These are phyloP conservation scores for Amphibalanus amphitrite DNA, from an alignment of 1,140 invertebrate species.

Conservation along the genomic window DNA sequence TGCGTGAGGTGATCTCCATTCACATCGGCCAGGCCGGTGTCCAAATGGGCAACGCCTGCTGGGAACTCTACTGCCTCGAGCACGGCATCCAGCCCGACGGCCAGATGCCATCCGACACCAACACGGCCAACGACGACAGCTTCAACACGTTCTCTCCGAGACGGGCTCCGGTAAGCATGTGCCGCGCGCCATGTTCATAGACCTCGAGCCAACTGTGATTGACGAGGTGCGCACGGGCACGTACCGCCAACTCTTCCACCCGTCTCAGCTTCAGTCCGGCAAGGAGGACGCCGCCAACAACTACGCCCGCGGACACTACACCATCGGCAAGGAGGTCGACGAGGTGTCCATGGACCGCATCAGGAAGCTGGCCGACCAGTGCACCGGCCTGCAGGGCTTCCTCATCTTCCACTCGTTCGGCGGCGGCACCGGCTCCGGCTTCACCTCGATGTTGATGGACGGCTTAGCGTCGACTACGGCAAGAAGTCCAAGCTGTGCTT, in stretches of 20 bases:
- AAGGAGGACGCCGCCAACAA: slow-evolving; percentile 51
- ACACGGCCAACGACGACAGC: slow-evolving; percentile 35
- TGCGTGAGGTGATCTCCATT: slow-evolving; percentile 57
- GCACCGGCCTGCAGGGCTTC: slow-evolving; percentile 56
- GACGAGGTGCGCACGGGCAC: slow-evolving; percentile 66
- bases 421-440: slow-evolving; percentile 35
- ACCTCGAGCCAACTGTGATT: slow-evolving; percentile 71
- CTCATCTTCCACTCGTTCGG: slow-evolving; percentile 35
- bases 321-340: slow-evolving; percentile 40
- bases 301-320: slow-evolving; percentile 47
- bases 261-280: slow-evolving; percentile 65
- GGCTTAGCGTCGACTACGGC: slow-evolving; percentile 33
- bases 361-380: slow-evolving; percentile 49
- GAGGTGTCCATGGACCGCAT: slow-evolving; percentile 31
- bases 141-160: slow-evolving; percentile 33
- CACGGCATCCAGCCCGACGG: slow-evolving; percentile 80
- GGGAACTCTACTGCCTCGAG: slow-evolving; percentile 72
- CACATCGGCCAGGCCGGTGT: slow-evolving; percentile 78
- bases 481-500: slow-evolving; percentile 41
- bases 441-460: slow-evolving; percentile 35
- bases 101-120: slow-evolving; percentile 46
- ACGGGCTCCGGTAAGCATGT: slow-evolving; percentile 28
- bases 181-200: slow-evolving; percentile 44
- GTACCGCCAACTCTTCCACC: slow-evolving; percentile 68
- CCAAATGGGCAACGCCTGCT: slow-evolving; percentile 66